Evolutionary conservation across 2,113 vertebrate species (phyloP), one percentile per base, ranked within the genome.

Genomic region (Prolemur simus): DNA sequence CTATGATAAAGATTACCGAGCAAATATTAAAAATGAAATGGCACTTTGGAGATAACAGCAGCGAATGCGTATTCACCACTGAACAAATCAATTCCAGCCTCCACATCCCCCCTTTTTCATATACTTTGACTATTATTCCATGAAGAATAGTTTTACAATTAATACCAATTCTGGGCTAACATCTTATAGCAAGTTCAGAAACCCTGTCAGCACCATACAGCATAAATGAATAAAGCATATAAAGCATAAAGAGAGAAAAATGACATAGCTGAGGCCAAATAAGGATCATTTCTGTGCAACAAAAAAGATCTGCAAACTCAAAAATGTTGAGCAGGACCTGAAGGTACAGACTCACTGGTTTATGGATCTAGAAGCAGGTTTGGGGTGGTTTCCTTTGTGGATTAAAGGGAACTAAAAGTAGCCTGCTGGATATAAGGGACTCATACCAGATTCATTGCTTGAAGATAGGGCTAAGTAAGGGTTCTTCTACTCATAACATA

Each of bases 21-120:
- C 10, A 87, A 87, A 71, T 80, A 87, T 58, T 85, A 95, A 96
- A 95, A 95, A 73, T 29, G 17, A 94, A 93, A 87, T 71, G 25
- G 87, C 9, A 87, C 58, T 93, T 91, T 94, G 88, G 4, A 88
- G 49, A 91, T 15, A 77, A 91, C 0, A 91, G 49, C 32, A 95
- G 87, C 21, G 32, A 89, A 92, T 60, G 37, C 0, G 14, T 83
- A 85, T 45, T 27, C 52, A 80, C 80, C 76, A 77, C 25, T 34
- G 66, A 76, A 96, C 60, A 96, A 80, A 80, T 80, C 37, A 95
- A 94, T 71, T 82, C 25, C 39, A 60, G 39, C 74, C 0, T 12
- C 54, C 47, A 20, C 2, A 47, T 23, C 37, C 27, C 27, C 81
- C 15, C 49, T 83, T 14, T 81, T 91, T 45, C 83, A 66, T 34